Conservation (phyloP, 2,888 invertebrate species). For the Stenurella melanura region DNA sequence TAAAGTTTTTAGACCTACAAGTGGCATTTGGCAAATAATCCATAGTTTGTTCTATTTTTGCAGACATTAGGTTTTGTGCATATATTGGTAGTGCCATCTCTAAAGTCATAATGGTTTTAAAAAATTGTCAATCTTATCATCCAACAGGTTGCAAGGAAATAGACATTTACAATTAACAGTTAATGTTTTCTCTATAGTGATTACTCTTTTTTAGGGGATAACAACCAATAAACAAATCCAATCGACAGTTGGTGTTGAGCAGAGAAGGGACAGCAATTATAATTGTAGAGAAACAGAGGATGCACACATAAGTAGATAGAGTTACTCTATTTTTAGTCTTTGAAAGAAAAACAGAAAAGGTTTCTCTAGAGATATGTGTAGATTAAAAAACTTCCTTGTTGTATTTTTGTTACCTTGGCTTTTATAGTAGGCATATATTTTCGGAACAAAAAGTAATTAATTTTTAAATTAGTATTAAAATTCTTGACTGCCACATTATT, state of each 20-base stretch:
- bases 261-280: constrained; percentile 68
- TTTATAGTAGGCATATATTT: constrained; percentile 59
- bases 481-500: constrained; percentile 60
- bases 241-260: constrained; percentile 58
- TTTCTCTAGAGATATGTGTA: constrained; percentile 44
- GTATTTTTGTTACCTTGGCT: constrained; percentile 62
- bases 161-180: neutral
- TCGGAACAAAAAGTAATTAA: constrained; percentile 52
- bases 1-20: too few relatives aligned
- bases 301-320: constrained; percentile 70
- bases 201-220: constrained; percentile 65
- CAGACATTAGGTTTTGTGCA: too few relatives aligned
- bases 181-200: neutral
- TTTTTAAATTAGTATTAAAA: constrained; percentile 52
- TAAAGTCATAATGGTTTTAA: too few relatives aligned
- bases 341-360: constrained; percentile 39
- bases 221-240: constrained; percentile 65
- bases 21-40: too few relatives aligned
- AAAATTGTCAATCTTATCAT: neutral
- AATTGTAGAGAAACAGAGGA: constrained; percentile 70
- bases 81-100: too few relatives aligned
- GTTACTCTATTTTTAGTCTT: constrained; percentile 53
- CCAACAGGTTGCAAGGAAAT: neutral
- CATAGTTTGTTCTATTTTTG: too few relatives aligned
- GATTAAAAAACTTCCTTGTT: constrained; percentile 54